These are phyloP conservation scores for Chaetogeoica ovagalla DNA, from an alignment of 2,888 invertebrate genomes.

Conservation along the genomic window DNA sequence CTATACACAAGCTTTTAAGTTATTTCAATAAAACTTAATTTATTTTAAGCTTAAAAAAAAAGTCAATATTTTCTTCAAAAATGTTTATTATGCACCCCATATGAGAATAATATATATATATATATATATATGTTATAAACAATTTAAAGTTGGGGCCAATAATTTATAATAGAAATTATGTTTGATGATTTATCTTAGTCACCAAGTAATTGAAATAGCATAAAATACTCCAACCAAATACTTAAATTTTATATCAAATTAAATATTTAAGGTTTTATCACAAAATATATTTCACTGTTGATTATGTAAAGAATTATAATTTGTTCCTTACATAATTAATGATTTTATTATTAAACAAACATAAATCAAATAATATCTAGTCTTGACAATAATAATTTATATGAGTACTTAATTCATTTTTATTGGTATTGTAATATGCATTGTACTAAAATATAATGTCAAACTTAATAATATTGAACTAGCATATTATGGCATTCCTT, in stretches of 20 bases:
- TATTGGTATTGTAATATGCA: background rate
- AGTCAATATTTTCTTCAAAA: background rate
- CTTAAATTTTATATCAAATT: background rate
- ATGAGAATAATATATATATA: background rate
- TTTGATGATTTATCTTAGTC: conserved; percentile 7
- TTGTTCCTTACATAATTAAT: no score
- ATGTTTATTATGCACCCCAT: background rate
- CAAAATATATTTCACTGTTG: background rate
- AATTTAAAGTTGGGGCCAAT: background rate
- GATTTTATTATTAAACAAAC: background rate
- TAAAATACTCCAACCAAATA: background rate
- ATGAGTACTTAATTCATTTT: conserved; percentile 27
- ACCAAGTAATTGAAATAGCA: background rate
- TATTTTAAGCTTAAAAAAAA: background rate
- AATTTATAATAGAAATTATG: background rate
- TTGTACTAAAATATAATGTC: background rate
- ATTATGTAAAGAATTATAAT: no score
- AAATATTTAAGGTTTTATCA: background rate
- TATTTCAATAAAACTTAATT: background rate
- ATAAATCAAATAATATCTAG: conserved; percentile 35
- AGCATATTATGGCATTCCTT: conserved; percentile 29
- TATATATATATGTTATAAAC: background rate
- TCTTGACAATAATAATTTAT: conserved; percentile 40
- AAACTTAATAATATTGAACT: background rate
- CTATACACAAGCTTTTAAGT: conserved; percentile 27